Percentiles rank a stretch among this genome's conserved stretches.
These are phyloP conservation scores for Sesamia nonagrioides DNA, from an alignment of 1,140 invertebrate species.

Conservation along the genomic window DNA sequence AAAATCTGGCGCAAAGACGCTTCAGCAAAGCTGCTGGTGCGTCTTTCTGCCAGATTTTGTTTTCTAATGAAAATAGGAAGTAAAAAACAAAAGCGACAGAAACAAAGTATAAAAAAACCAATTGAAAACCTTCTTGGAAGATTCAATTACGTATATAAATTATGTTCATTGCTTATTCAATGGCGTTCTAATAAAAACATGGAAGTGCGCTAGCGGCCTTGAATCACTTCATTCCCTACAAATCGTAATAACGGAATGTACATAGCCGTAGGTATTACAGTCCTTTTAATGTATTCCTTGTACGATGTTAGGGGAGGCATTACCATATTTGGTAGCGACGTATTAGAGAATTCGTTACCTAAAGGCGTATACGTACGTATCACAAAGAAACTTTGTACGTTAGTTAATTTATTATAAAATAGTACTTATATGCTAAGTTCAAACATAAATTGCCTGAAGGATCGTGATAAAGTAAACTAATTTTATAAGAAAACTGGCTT, in stretches of 20 bases:
- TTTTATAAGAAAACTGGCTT: no score
- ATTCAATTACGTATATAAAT: slow-evolving; percentile 15
- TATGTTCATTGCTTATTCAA: slow-evolving; percentile 23
- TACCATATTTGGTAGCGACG: background rate
- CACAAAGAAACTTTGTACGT: no score
- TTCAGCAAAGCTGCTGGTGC: no score
- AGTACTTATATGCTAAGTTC: no score
- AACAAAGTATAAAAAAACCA: slow-evolving; percentile 5
- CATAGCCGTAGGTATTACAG: background rate
- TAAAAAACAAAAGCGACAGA: background rate
- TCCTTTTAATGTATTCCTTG: slow-evolving; percentile 5
- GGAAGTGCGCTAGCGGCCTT: background rate
- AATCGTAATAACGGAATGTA: background rate
- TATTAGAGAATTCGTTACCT: background rate
- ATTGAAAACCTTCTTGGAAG: slow-evolving; percentile 13
- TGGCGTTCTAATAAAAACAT: slow-evolving; percentile 1
- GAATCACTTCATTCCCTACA: background rate
- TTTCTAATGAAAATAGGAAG: background rate
- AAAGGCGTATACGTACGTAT: no score
- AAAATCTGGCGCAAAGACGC: no score
- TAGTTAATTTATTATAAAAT: no score
- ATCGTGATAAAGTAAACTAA: no score
- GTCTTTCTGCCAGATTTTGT: no score
- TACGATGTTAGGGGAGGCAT: background rate
- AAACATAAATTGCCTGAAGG: no score